These are phyloP conservation scores for Ruditapes philippinarum DNA, from an alignment of 1,140 invertebrate genomes.

Conservation along the genomic window DNA sequence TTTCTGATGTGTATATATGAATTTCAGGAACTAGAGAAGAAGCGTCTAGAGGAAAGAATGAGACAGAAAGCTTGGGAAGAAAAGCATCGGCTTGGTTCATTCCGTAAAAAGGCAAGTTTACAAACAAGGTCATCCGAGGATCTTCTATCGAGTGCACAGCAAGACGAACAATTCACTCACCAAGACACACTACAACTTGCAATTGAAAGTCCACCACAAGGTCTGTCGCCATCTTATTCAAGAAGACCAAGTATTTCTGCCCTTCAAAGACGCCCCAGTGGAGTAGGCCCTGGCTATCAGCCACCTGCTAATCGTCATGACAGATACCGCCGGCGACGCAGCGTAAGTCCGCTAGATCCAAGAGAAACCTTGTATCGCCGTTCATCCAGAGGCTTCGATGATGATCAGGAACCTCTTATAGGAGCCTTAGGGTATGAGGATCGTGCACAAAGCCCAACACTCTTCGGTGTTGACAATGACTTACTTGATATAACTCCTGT, in stretches of 20 bases:
- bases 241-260: constrained; percentile 70
- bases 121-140: constrained; percentile 67
- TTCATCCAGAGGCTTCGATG: constrained; percentile 77
- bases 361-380: constrained; percentile 66
- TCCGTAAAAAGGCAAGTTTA: constrained; percentile 78
- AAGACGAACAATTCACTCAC: constrained; percentile 23
- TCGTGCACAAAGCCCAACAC: constrained; percentile 76
- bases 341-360: constrained; percentile 77
- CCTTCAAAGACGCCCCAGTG: constrained; percentile 65
- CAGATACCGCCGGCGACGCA: constrained; percentile 72
- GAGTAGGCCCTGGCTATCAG: constrained; percentile 54
- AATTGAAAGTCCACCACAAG: constrained; percentile 61
- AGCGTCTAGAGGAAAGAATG: constrained; percentile 81
- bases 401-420: constrained; percentile 76
- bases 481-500: constrained; percentile 77
- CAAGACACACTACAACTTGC: constrained; percentile 37
- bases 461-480: constrained; percentile 82
- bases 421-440: constrained; percentile 79
- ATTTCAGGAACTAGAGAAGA: constrained; percentile 84
- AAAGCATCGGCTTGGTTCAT: constrained; percentile 82
- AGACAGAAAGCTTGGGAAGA: constrained; percentile 84
- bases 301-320: constrained; percentile 64
- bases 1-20: no score
- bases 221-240: constrained; percentile 63
- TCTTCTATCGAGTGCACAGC: constrained; percentile 57